phyloP scores from a whole-genome alignment of 2,888 invertebrate genomes.

The Sarcophaga caerulescens region DNA sequence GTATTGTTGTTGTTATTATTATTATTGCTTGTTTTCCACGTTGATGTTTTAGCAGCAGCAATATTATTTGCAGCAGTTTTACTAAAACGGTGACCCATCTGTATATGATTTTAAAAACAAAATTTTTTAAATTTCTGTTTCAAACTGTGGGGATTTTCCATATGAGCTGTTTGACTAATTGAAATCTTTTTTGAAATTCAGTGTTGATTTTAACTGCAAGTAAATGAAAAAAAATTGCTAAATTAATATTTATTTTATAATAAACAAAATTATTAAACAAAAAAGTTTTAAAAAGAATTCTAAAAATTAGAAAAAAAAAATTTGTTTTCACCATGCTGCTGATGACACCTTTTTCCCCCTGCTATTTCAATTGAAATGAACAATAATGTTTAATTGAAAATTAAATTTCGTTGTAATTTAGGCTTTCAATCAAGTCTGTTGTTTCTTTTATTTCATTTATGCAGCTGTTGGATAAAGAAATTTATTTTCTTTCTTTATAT shows the following conservation, averaged over 20 bases:
- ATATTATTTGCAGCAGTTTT: conserved; percentile 73
- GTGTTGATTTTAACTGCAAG: conserved; percentile 24
- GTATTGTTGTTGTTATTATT: conserved; percentile 57
- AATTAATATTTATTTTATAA: not conserved
- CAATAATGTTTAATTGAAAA: not conserved
- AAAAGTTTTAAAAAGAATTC: not conserved
- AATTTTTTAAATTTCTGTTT: not conserved
- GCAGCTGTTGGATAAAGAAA: too few relatives aligned
- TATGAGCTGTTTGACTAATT: conserved; percentile 2
- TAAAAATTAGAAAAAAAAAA: not conserved
- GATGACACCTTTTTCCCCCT: too few relatives aligned
- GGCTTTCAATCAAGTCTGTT: not conserved
- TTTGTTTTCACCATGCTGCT: too few relatives aligned
- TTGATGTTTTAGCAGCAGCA: conserved; percentile 61
- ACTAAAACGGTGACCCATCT: conserved; percentile 80
- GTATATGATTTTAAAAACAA: conserved; percentile 66
- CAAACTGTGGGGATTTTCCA: conserved; percentile 35
- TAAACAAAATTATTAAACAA: not conserved
- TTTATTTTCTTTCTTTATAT: not conserved
- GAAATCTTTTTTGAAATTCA: not conserved
- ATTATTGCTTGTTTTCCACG: conserved; percentile 43
- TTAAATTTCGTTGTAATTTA: not conserved
- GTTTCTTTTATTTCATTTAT: too few relatives aligned
- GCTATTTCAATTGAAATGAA: not conserved
- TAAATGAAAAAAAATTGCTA: not conserved